A percentile compares a stretch with the other conserved stretches of the same genome.
phyloP scores from a whole-genome alignment of 2,888 invertebrate genomes.

The Lissonota sp. region DNA sequence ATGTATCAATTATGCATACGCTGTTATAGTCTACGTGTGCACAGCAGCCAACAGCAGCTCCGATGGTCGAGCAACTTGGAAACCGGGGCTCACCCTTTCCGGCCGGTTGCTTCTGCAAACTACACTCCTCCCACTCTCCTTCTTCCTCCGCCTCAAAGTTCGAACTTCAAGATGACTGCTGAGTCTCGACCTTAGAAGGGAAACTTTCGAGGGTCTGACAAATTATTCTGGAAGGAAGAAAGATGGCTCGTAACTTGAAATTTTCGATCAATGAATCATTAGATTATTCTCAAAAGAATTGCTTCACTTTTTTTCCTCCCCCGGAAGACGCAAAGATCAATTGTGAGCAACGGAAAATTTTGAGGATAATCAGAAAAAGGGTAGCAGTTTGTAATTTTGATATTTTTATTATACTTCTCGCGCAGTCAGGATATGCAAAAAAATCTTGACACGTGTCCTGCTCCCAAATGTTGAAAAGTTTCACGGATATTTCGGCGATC shows the following conservation, averaged over 20 bases:
- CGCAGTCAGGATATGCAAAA: slow-evolving; percentile 5
- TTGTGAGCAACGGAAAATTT: no score
- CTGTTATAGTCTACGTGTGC: slow-evolving; percentile 5
- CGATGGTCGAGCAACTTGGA: slow-evolving; percentile 16
- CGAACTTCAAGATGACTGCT: not conserved
- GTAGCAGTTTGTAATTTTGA: not conserved
- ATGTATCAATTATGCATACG: slow-evolving; percentile 23
- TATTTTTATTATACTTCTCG: not conserved
- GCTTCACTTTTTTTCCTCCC: no score
- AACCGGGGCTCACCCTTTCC: slow-evolving; percentile 13
- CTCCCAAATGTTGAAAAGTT: slow-evolving; percentile 37
- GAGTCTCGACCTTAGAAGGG: not conserved
- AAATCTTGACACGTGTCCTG: slow-evolving; percentile 22
- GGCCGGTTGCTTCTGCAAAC: slow-evolving; percentile 8
- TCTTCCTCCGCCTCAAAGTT: not conserved
- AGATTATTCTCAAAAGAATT: no score
- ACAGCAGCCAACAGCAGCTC: not conserved
- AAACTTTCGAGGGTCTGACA: not conserved
- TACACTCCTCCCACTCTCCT: not conserved
- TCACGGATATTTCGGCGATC: slow-evolving; percentile 11
- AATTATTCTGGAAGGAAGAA: not conserved
- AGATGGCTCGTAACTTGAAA: no score
- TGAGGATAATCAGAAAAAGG: not conserved
- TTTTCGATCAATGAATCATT: no score
- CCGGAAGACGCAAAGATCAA: no score